phyloP scores from a whole-genome alignment of 2,888 invertebrate genomes.

The Pandemis cinnamomeana region DNA sequence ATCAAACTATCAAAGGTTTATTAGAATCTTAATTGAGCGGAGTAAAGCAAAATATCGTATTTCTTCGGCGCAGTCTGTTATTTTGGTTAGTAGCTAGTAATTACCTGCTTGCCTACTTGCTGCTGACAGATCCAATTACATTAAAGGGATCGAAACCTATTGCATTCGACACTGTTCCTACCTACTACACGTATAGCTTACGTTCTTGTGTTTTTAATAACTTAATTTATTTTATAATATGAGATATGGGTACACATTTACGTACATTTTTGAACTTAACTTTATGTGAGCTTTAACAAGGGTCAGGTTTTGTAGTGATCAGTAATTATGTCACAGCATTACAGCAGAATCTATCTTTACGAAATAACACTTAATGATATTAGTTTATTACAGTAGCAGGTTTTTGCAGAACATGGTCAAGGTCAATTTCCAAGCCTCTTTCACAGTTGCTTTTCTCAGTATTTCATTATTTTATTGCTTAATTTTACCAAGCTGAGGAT shows the following conservation, averaged over 20 bases:
- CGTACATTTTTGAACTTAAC: too few species aligned
- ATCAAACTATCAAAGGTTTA: slow-evolving; percentile 11
- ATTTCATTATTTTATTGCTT: too few species aligned
- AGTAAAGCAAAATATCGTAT: slow-evolving; percentile 51
- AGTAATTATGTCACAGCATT: too few species aligned
- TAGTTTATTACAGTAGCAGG: too few species aligned
- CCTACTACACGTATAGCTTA: slow-evolving; percentile 3
- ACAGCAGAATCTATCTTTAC: too few species aligned
- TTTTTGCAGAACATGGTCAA: too few species aligned
- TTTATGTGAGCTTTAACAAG: too few species aligned
- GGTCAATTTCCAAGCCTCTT: too few species aligned
- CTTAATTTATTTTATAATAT: background rate
- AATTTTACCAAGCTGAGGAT: too few species aligned
- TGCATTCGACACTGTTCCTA: slow-evolving; percentile 59
- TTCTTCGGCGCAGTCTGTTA: slow-evolving; percentile 66
- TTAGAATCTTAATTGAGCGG: slow-evolving; percentile 25
- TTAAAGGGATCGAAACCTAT: slow-evolving; percentile 70
- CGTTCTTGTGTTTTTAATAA: slow-evolving; percentile 9
- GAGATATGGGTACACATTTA: background rate
- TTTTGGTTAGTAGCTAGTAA: slow-evolving; percentile 74
- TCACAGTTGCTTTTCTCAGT: too few species aligned
- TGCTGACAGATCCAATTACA: slow-evolving; percentile 81
- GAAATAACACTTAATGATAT: too few species aligned
- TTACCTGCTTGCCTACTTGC: slow-evolving; percentile 75
- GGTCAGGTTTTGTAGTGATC: too few species aligned